A percentile compares a stretch with the other conserved stretches of the same genome.
Conservation (phyloP, 2,888 invertebrate genomes). For the Hoplodrina blanda region DNA sequence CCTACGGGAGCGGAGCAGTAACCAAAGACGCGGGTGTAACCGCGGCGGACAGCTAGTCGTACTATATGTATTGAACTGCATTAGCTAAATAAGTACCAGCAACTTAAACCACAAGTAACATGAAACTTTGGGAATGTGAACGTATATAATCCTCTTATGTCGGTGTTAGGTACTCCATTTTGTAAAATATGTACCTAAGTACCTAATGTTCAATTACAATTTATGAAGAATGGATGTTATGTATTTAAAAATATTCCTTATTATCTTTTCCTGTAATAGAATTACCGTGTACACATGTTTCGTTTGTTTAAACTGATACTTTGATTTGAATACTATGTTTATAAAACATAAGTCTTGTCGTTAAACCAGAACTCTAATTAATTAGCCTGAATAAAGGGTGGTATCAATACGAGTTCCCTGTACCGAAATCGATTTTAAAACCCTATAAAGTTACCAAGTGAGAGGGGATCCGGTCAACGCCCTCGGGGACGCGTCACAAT, state of each 20-base stretch:
- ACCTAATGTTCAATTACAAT: not conserved
- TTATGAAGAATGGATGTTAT: not conserved
- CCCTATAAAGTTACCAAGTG: conserved; percentile 76
- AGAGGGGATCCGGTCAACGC: conserved; percentile 84
- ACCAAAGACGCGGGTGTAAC: too few relatives aligned
- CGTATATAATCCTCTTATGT: conserved; percentile 44
- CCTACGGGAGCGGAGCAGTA: too few relatives aligned
- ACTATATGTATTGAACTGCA: conserved; percentile 38
- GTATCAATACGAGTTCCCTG: conserved; percentile 15
- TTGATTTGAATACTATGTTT: not conserved
- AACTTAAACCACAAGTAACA: conserved; percentile 66
- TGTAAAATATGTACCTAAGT: not conserved
- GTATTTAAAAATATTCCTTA: not conserved
- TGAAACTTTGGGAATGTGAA: conserved; percentile 69
- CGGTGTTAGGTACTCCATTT: conserved; percentile 19
- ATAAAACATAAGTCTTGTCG: not conserved
- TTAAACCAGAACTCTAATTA: conserved; percentile 25
- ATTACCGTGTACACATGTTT: not conserved
- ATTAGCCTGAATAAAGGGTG: conserved; percentile 31
- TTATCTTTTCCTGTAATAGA: not conserved
- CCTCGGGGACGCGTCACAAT: conserved; percentile 76
- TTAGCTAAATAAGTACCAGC: conserved; percentile 51
- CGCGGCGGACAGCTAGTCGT: too few relatives aligned
- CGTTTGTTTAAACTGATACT: not conserved
- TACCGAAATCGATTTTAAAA: conserved; percentile 84